Base-by-base conservation (phyloP, 2,113 vertebrate species). In the Anarrhichthys ocellatus region DNA sequence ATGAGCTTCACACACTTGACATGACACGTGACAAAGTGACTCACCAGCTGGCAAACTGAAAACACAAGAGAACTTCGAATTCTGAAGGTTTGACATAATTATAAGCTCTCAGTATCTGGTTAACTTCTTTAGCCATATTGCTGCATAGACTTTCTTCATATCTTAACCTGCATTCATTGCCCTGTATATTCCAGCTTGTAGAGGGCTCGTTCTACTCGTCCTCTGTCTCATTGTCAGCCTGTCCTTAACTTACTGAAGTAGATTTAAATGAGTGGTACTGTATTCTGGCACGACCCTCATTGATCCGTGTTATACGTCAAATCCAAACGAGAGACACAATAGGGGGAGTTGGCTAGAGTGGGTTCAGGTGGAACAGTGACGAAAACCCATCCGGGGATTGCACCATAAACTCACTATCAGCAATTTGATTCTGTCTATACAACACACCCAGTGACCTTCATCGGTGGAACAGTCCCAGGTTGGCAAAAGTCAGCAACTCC, bases 401-500 rank as follows among this genome's bases (percentile, higher is more conserved):
- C 6, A 8, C 22, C 36, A 22, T 24, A 89, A 87, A 80, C 29
- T 77, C 73, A 9, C 61, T 9, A 80, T 93, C 92, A 94, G 93
- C 92, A 86, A 18, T 92, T 88, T 27, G 29, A 84, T 91, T 94
- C 81, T 90, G 91, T 89, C 78, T 59, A 65, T 36, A 58, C 89
- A 61, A 86, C 84, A 81, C 59, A 56, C 64, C 40, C 81, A 0
- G 42, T 91, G 91, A 93, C 94, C 94, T 95, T 93, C 61, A 46
- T 29, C 44, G 44, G 73, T 13, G n/a, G 9, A 78, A 61, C 42
- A 3, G 44, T 87, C 85, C 86, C 91, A 72, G 81, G 90, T 83
- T 86, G 85, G 80, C 79, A 84, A 80, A 92, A 92, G 92, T 94
- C 93, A 94, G 91, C 91, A 93, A 38, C 82, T 91, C 58, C 4